Evolutionary conservation across 1,140 invertebrate species (phyloP).

Genomic region (Prorops nasuta): DNA sequence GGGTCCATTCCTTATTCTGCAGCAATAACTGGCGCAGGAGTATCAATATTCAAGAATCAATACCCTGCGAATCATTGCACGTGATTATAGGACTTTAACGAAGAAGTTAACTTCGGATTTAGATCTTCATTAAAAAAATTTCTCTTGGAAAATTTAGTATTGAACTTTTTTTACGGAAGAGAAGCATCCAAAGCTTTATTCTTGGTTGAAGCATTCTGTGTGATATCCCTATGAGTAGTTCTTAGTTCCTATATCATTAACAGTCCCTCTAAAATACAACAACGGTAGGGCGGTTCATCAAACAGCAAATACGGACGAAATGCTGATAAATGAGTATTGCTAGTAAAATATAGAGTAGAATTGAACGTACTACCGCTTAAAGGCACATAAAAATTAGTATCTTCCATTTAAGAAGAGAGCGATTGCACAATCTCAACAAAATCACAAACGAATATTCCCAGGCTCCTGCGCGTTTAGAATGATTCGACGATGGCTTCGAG

Average conservation of each 20-base stretch:
- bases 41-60: conserved; percentile 21
- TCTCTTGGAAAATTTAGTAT: too few relatives aligned
- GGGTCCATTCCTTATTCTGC: conserved; percentile 31
- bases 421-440: conserved; percentile 24
- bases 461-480: too few relatives aligned
- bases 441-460: conserved; percentile 18
- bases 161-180: too few relatives aligned
- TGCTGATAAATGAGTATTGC: conserved; percentile 17
- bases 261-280: conserved; percentile 28
- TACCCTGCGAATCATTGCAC: conserved; percentile 31
- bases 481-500: conserved; percentile 15
- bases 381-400: conserved; percentile 35
- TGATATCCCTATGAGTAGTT: not conserved
- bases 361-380: conserved; percentile 28
- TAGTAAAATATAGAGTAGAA: conserved; percentile 29
- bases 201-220: too few relatives aligned
- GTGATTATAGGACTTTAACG: too few relatives aligned
- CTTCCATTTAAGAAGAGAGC: conserved; percentile 24
- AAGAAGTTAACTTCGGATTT: too few relatives aligned
- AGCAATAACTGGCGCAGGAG: conserved; percentile 27
- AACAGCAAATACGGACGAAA: too few relatives aligned
- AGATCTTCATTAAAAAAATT: too few relatives aligned
- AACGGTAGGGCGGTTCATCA: conserved; percentile 15
- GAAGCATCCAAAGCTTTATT: too few relatives aligned
- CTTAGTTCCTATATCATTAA: conserved; percentile 24